Evolutionary conservation across 2,797 vertebrate genomes (phyloP).

Genomic region (Parotocinclus haroldoi): DNA sequence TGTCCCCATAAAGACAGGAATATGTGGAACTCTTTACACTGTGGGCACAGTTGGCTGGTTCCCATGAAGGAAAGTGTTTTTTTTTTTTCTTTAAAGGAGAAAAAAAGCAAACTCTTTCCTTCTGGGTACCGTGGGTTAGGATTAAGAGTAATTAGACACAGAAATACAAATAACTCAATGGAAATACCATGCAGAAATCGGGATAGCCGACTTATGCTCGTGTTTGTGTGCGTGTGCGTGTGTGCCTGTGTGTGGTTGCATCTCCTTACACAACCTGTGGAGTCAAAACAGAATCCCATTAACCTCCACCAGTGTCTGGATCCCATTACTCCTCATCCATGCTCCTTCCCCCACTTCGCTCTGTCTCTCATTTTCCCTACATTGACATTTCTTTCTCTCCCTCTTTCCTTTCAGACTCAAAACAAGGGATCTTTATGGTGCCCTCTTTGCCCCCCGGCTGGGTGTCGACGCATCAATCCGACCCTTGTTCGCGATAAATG

Average conservation of each 20-base stretch:
- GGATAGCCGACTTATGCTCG: background rate
- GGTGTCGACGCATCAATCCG: conserved; percentile 27
- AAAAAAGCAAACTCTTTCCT: conserved; percentile 1
- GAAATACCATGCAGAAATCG: background rate
- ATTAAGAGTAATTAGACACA: background rate
- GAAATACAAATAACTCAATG: background rate
- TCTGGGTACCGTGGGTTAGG: background rate
- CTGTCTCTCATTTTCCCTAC: background rate
- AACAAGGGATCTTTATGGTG: conserved; percentile 27
- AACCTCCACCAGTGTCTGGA: conserved; percentile 19
- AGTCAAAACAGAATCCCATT: conserved; percentile 10
- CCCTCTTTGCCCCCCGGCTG: conserved; percentile 29
- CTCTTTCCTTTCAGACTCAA: conserved; percentile 9
- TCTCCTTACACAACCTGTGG: conserved; percentile 16
- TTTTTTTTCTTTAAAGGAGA: background rate
- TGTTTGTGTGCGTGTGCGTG: background rate
- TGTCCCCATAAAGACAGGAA: background rate
- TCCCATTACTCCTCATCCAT: conserved; percentile 16
- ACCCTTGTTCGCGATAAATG: conserved; percentile 18
- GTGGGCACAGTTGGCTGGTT: background rate
- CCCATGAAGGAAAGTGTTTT: background rate
- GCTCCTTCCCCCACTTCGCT: background rate
- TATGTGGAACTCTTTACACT: background rate
- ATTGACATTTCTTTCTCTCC: background rate
- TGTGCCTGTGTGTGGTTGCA: conserved; percentile 2